Base-by-base conservation (phyloP, 2,888 invertebrate species). In the Drosophila merina region DNA sequence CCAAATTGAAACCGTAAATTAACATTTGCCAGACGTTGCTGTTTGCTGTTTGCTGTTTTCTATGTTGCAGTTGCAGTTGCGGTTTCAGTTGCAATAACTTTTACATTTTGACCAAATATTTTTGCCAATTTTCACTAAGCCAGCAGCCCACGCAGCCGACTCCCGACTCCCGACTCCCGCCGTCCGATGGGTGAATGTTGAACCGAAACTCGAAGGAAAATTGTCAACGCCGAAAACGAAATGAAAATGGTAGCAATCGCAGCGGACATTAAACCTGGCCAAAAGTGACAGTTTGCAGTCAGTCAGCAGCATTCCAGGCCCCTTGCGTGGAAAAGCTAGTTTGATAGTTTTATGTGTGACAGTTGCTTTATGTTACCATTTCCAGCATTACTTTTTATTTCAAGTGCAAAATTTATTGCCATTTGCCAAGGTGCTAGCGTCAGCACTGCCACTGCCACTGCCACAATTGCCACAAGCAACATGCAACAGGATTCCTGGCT, bases 1-100 rank as follows among this genome's bases (percentile, higher is more conserved):
- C 76, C 84, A 88, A 88, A 88, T 86, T 83, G 86, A 88, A 88
- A 88, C 83, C 84, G 86, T 88, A 88, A 88, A 88, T 86, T 88
- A 88, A 88, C 87, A 77, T 79, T 80, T 79, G 78, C 78, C 77
- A 82, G 82, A 86, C 81, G 63, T 54, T 60, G 75, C 54, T 8
- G 40, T 20, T 40, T 60, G 75, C 54, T 8, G 40, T 20, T 40
- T 14, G 12, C 42, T 7, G 44, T 25, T 44, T 25, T 25, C 25
- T n/a, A 5, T n/a, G 67, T 26, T 31, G 42, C 38, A n/a, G 25
- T 12, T 30, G 54, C 36, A 8, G 40, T 12, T 7, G 14, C 31
- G 33, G 31, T 14, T 20, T 31, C 36, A 12, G 49, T 28, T 38
- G 84, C 84, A 70, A 83, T 82, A 88, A 83, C 84, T 84, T 84